These are phyloP conservation scores for Nasonia longicornis DNA, from an alignment of 1,140 invertebrate genomes.

Conservation along the genomic window DNA sequence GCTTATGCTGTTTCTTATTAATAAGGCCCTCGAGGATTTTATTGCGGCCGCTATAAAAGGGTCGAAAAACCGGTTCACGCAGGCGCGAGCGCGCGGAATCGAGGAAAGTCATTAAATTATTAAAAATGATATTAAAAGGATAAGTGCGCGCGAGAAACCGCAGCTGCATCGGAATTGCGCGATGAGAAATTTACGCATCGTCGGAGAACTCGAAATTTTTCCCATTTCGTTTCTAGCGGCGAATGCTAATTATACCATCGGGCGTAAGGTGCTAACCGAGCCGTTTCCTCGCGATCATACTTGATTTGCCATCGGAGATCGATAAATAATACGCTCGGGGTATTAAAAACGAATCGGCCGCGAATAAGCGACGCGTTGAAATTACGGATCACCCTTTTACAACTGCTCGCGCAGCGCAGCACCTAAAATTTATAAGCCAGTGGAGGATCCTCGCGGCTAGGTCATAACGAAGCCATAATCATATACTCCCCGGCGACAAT, in stretches of 20 bases:
- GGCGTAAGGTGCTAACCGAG: constrained; percentile 51
- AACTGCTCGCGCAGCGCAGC: not conserved
- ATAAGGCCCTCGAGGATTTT: constrained; percentile 44
- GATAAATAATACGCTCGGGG: not conserved
- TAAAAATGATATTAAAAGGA: constrained; percentile 47
- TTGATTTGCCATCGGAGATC: not conserved
- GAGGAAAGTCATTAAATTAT: constrained; percentile 46
- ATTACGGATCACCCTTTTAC: constrained; percentile 24
- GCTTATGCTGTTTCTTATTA: constrained; percentile 40
- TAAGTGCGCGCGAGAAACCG: constrained; percentile 13
- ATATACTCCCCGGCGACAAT: constrained; percentile 67
- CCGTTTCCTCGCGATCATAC: constrained; percentile 10
- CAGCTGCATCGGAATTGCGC: constrained; percentile 2
- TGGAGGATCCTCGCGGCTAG: constrained; percentile 49
- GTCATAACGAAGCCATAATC: constrained; percentile 68
- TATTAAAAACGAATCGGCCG: not conserved
- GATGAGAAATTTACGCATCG: constrained; percentile 9
- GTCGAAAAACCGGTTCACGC: constrained; percentile 38
- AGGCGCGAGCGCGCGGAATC: constrained; percentile 19
- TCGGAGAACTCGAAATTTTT: constrained; percentile 16
- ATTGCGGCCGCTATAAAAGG: constrained; percentile 37
- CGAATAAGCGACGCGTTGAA: constrained; percentile 6
- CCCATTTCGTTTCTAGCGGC: constrained; percentile 20
- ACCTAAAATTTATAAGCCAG: constrained; percentile 40
- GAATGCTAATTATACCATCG: constrained; percentile 53